Percentiles rank a stretch among this genome's conserved stretches.
Evolutionary conservation across 2,113 vertebrate genomes (phyloP).

Genomic region (Pseudorectes ferrugineus): DNA sequence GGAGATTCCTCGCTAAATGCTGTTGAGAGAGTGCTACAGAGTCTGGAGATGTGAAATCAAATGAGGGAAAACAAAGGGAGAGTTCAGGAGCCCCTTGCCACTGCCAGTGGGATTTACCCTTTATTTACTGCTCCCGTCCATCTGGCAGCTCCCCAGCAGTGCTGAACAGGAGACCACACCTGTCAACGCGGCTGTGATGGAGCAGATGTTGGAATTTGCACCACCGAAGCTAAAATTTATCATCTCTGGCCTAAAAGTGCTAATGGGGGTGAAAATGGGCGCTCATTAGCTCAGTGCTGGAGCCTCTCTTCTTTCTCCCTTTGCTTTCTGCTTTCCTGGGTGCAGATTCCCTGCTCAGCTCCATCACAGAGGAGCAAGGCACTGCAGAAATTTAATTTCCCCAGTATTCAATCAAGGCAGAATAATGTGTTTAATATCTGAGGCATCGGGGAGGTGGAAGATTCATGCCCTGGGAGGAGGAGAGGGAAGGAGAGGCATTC

Average conservation of each 20-base stretch:
- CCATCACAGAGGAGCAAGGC: not conserved
- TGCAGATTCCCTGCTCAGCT: not conserved
- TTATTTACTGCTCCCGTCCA: slow-evolving; percentile 61
- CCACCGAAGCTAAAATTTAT: slow-evolving; percentile 63
- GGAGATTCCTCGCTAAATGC: slow-evolving; percentile 19
- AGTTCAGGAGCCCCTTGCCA: slow-evolving; percentile 17
- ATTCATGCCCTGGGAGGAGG: slow-evolving; percentile 48
- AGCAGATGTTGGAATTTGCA: slow-evolving; percentile 77
- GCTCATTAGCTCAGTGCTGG: not conserved
- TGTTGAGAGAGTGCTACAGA: not conserved
- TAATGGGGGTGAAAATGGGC: slow-evolving; percentile 44
- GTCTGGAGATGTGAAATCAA: slow-evolving; percentile 19
- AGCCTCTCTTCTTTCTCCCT: not conserved
- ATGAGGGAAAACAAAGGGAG: slow-evolving; percentile 39
- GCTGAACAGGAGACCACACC: slow-evolving; percentile 60
- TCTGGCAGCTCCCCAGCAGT: slow-evolving; percentile 59
- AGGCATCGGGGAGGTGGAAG: slow-evolving; percentile 32
- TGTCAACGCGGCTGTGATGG: slow-evolving; percentile 74
- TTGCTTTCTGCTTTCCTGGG: not conserved
- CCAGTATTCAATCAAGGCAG: slow-evolving; percentile 61
- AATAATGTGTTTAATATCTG: slow-evolving; percentile 75
- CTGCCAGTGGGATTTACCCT: slow-evolving; percentile 28
- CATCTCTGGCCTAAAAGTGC: slow-evolving; percentile 32
- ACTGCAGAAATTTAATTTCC: slow-evolving; percentile 48
- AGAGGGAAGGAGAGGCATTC: slow-evolving; percentile 14